These are phyloP conservation scores for Altica lythri DNA, from an alignment of 2,888 invertebrate genomes.

Conservation along the genomic window DNA sequence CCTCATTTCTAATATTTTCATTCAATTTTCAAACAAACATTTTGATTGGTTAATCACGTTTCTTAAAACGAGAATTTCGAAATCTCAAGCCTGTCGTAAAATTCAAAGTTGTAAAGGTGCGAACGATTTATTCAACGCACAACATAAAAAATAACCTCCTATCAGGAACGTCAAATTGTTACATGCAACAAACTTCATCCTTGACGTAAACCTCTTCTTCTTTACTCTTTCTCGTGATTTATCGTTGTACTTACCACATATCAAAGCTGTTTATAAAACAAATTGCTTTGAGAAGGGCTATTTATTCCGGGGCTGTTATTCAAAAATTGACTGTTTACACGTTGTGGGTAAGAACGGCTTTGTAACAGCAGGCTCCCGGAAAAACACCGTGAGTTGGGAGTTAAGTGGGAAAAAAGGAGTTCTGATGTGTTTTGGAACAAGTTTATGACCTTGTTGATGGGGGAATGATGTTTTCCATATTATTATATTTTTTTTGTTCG, in stretches of 20 bases:
- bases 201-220: slow-evolving; percentile 25
- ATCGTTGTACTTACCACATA: slow-evolving; percentile 32
- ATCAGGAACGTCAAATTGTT: slow-evolving; percentile 33
- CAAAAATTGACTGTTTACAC: slow-evolving; percentile 26
- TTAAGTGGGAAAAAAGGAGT: slow-evolving; percentile 13
- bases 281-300: slow-evolving; percentile 26
- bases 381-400: slow-evolving; percentile 13
- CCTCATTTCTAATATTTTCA: no score
- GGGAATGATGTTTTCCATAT: no score
- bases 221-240: slow-evolving; percentile 30
- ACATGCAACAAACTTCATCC: slow-evolving; percentile 30
- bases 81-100: no score
- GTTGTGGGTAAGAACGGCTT: slow-evolving; percentile 17
- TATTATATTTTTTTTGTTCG: no score
- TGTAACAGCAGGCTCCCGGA: slow-evolving; percentile 10
- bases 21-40: no score
- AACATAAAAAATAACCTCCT: slow-evolving; percentile 30
- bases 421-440: slow-evolving; percentile 7
- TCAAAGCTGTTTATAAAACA: slow-evolving; percentile 34
- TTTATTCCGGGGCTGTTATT: slow-evolving; percentile 29
- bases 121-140: slow-evolving; percentile 24
- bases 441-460: slow-evolving; percentile 8
- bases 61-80: not conserved
- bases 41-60: no score
- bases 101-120: slow-evolving; percentile 26